Evolutionary conservation across 2,888 invertebrate species (phyloP).

Genomic region (Micropterix aruncella): DNA sequence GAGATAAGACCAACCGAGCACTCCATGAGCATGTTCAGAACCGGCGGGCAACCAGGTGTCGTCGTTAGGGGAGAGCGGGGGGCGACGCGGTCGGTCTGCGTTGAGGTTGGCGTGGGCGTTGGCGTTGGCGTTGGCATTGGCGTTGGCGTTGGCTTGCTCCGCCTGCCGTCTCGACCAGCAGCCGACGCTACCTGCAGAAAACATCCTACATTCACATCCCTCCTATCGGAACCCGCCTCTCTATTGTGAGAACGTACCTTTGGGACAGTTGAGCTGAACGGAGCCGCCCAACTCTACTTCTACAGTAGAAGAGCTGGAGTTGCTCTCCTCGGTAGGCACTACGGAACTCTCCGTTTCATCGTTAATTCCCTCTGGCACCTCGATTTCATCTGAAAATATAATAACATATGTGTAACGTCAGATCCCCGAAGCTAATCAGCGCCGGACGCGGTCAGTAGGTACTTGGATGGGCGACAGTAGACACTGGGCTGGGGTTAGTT

Average conservation of each 20-base stretch:
- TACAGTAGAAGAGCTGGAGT: constrained; percentile 38
- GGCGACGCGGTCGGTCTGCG: constrained; percentile 1
- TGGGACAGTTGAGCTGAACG: constrained; percentile 73
- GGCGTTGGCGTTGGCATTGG: constrained; percentile 18
- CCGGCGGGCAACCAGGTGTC: constrained; percentile 27
- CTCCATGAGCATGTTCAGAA: constrained; percentile 31
- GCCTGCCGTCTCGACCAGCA: constrained; percentile 35
- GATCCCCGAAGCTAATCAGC: too few relatives aligned
- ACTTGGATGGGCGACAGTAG: too few relatives aligned
- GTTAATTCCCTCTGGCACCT: constrained; percentile 18
- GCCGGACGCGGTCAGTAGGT: too few relatives aligned
- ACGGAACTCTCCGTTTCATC: constrained; percentile 19
- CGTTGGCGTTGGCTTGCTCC: constrained; percentile 19
- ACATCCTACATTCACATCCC: background rate
- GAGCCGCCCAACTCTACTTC: constrained; percentile 80
- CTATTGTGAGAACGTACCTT: constrained; percentile 31
- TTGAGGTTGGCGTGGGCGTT: constrained; percentile 16
- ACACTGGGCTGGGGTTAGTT: too few relatives aligned
- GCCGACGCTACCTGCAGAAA: constrained; percentile 27
- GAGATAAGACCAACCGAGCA: constrained; percentile 25
- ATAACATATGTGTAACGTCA: too few relatives aligned
- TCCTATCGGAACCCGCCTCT: background rate
- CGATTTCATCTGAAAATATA: constrained; percentile 14
- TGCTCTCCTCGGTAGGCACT: constrained; percentile 4
- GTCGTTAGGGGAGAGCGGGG: background rate